Base-by-base conservation (phyloP, 2,113 vertebrate genomes). In the Vulpes ferrilata region DNA sequence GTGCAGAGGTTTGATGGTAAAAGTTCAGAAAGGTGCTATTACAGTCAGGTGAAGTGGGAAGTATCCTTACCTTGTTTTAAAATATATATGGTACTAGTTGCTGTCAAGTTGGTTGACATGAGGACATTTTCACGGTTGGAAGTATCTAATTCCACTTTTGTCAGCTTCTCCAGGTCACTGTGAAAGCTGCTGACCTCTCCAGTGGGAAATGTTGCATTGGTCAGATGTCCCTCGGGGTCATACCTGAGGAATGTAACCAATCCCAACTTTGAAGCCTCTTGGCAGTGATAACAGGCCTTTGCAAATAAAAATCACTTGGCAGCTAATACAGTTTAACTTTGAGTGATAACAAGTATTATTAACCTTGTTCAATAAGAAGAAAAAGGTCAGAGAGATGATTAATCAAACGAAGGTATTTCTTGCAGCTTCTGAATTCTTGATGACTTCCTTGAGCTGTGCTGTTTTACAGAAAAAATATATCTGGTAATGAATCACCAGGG, bases 101-200 rank as follows among this genome's bases (percentile, higher is more conserved):
- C 99, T 81, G 99, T 99, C 98, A 99, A 98, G 98, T 99, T 99
- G 89, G 99, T 99, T 96, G 99, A 99, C 88, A 99, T 99, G 98
- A 99, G 98, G 90, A 99, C 99, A 95, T 99, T 99, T 98, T 99
- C 99, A 0, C 98, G 99, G 98, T 99, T 99, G 35, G 99, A 99
- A 64, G 99, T 99, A 87, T 99, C 99, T 13, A 99, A 98, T 93
- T 99, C 99, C 43, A 99, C 99, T 96, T 98, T 99, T 0, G 99
- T 99, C 97, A 99, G 99, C 96, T 99, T 99, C 99, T 99, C 99
- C 92, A 99, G 98, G 95, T 99, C 99, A 7, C 99, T 99, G 74
- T 99, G 99, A 98, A 99, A 99, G 97, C 99, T 99, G 96, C 98
- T 99, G 97, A 99, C 99, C 90, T 99, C 99, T 30, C 99, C 99